Percentiles rank a stretch among this genome's conserved stretches.
These are phyloP conservation scores for Micrastur ruficollis DNA, from an alignment of 2,797 vertebrate genomes.

Conservation along the genomic window DNA sequence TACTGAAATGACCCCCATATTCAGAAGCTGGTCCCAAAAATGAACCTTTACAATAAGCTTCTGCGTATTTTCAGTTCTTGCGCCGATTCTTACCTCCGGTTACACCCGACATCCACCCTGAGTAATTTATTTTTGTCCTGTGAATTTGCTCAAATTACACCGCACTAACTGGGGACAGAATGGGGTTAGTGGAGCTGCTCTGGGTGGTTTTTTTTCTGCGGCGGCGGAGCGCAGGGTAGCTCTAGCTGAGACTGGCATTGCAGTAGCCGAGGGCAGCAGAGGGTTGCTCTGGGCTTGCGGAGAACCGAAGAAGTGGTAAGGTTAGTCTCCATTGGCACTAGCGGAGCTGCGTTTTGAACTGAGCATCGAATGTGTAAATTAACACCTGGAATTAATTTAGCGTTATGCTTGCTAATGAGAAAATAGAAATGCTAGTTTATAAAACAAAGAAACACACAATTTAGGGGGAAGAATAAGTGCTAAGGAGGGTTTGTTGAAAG, in stretches of 20 bases:
- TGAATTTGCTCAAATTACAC: background rate
- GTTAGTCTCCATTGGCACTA: background rate
- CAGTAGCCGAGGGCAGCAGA: background rate
- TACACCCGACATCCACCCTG: background rate
- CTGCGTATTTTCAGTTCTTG: background rate
- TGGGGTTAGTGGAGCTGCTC: background rate
- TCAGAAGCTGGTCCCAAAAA: background rate
- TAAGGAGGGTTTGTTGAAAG: constrained; percentile 16
- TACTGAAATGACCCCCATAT: background rate
- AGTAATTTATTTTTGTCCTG: background rate
- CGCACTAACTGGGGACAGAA: background rate
- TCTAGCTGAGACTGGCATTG: background rate
- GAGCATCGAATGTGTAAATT: background rate
- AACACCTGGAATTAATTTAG: constrained; percentile 51
- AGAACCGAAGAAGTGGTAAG: background rate
- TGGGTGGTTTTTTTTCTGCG: background rate
- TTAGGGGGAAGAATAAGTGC: constrained; percentile 41
- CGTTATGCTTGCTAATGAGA: constrained; percentile 55
- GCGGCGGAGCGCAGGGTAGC: background rate
- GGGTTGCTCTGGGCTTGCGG: background rate
- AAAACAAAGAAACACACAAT: constrained; percentile 55
- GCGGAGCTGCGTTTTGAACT: background rate
- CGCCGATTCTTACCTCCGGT: background rate
- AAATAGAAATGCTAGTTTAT: constrained; percentile 44
- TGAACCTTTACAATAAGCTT: background rate